A percentile compares a stretch with the other conserved stretches of the same genome.
phyloP scores from a whole-genome alignment of 2,113 vertebrate genomes.

The Trogon melanurus region DNA sequence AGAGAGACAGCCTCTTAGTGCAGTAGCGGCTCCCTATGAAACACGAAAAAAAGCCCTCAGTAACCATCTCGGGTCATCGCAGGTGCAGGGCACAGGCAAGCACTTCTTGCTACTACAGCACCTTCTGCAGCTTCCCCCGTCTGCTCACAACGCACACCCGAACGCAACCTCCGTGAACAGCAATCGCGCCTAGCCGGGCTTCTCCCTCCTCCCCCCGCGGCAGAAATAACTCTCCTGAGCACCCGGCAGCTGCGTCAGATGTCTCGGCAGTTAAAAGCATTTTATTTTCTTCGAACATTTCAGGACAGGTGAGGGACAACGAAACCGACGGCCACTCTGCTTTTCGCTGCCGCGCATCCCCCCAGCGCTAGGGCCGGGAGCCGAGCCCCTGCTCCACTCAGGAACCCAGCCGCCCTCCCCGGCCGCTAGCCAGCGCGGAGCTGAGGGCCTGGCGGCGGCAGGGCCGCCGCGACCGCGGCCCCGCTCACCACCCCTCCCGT shows the following conservation, averaged over 20 bases:
- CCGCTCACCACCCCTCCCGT: no score
- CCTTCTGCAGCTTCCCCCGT: no score
- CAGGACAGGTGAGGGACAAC: not conserved
- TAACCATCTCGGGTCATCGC: not conserved
- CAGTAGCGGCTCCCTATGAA: not conserved
- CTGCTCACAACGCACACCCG: no score
- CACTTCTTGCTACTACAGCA: no score
- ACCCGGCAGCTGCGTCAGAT: no score
- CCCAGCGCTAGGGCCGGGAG: not conserved
- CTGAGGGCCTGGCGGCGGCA: no score
- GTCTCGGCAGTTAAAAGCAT: no score
- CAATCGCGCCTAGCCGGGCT: not conserved
- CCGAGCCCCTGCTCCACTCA: no score
- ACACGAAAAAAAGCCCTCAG: not conserved
- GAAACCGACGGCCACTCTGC: not conserved
- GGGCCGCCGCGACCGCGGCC: not conserved
- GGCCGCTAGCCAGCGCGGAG: no score
- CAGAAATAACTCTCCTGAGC: not conserved
- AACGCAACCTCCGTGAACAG: not conserved
- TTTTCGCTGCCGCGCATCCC: not conserved
- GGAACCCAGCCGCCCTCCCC: no score
- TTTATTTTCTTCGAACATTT: not conserved
- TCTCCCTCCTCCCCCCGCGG: no score
- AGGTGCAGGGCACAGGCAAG: not conserved
- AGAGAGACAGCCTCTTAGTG: not conserved